Base-by-base conservation (phyloP, 1,140 invertebrate genomes). In the Phymorhynchus buccinoides region DNA sequence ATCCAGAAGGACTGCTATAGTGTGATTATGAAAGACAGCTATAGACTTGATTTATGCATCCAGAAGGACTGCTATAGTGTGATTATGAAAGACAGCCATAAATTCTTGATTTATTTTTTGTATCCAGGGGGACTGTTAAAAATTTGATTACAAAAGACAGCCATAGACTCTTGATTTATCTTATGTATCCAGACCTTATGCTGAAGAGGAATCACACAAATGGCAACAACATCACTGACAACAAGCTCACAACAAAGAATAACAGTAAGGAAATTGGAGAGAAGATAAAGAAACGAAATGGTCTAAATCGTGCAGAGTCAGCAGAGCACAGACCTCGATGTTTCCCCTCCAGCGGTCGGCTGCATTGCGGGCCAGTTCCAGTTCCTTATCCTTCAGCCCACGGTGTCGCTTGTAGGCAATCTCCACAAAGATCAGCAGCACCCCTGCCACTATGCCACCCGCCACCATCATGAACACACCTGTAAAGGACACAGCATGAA, bases 341-440 rank as follows among this genome's bases (percentile, higher is more conserved):
- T 96, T 96, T 80, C 97, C 96, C 89, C 98, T 95, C 98, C 98
- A 99, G 92, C 98, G 97, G 93, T 99, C 97, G 68, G 97, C 97
- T 39, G 97, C 98, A 94, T 98, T 97, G 88, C 97, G 95, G 0
- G 97, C 98, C 86, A 99, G 94, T 94, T 99, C 98, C 94, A 98
- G 94, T 92, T 97, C 95, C 92, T 98, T 97, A 92, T 99, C 98
- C 91, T 98, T 98, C 89, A 96, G 96, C 87, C 98, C 97, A 93
- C 99, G 97, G 93, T 99, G 97, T 71, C 92, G 97, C 93, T 99
- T 99, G 93, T 99, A 99, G 42, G 97, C 96, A 93, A 99, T 98
- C 94, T 99, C 98, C 84, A 99, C 98, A 85, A 99, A 97, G 87
- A 99, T 99, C 14, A 99, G 95, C 52, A 97, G 96, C 79, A 99